Evolutionary conservation across 1,140 invertebrate species (phyloP).

Genomic region (Aradophagus sp.): DNA sequence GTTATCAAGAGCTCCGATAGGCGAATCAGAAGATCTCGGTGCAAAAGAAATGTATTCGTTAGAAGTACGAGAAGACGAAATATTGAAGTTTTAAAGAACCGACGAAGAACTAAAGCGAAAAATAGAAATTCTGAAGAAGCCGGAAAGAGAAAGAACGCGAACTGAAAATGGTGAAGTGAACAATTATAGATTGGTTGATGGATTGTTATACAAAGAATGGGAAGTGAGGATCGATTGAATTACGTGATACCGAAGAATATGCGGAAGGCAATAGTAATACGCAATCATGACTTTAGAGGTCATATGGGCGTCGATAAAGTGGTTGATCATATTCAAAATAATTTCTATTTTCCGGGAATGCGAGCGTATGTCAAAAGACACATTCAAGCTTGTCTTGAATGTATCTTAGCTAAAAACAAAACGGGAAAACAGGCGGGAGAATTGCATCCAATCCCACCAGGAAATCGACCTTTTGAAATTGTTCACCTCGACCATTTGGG

Average conservation of each 20-base stretch:
- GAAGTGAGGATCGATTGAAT: neutral
- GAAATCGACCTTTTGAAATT: conserved; percentile 3
- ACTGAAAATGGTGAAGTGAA: neutral
- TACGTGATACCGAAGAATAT: conserved; percentile 16
- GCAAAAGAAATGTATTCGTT: neutral
- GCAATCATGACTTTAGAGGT: neutral
- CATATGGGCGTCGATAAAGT: conserved; percentile 26
- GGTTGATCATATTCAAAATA: neutral
- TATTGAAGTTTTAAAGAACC: conserved; percentile 9
- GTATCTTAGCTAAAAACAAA: conserved; percentile 21
- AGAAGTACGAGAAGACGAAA: conserved; percentile 8
- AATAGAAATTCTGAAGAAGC: neutral
- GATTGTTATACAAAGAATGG: neutral
- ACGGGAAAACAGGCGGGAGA: conserved; percentile 7
- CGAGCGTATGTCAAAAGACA: conserved; percentile 10
- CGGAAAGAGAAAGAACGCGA: neutral
- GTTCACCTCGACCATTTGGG: conserved; percentile 26
- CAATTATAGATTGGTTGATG: neutral
- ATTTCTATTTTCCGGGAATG: neutral
- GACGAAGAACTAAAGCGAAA: neutral
- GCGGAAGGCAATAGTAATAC: conserved; percentile 15
- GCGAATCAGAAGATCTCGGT: neutral
- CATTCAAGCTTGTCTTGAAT: conserved; percentile 20
- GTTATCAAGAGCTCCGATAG: conserved; percentile 58
- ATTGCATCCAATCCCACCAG: conserved; percentile 15